phyloP scores from a whole-genome alignment of 2,113 vertebrate species.

The Eulemur macaco region DNA sequence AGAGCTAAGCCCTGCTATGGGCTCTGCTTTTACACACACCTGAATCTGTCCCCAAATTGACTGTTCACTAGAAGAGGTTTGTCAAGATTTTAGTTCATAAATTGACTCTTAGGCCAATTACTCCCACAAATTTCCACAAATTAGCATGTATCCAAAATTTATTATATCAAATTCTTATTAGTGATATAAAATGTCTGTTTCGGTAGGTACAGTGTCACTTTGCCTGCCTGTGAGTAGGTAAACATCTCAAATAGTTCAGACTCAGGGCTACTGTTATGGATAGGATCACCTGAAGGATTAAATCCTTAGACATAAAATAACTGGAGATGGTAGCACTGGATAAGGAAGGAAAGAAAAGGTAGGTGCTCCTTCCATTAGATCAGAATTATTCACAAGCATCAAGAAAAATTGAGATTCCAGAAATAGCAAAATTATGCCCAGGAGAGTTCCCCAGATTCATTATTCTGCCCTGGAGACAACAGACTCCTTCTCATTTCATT shows the following conservation, averaged over 20 bases:
- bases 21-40: not conserved
- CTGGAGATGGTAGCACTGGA: not conserved
- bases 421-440: not conserved
- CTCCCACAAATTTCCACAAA: not conserved
- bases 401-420: not conserved
- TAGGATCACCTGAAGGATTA: not conserved
- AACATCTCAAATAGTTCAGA: not conserved
- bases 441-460: not conserved
- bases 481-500: not conserved
- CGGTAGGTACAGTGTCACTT: not conserved
- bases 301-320: not conserved
- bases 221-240: not conserved
- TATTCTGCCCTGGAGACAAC: not conserved
- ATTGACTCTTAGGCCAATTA: not conserved
- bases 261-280: not conserved
- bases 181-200: not conserved
- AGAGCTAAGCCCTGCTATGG: not conserved
- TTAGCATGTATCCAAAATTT: not conserved
- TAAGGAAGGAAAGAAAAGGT: not conserved
- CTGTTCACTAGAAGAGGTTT: not conserved
- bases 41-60: not conserved
- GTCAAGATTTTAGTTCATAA: not conserved
- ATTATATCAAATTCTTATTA: not conserved
- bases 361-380: not conserved
- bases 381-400: not conserved